Evolutionary conservation across 2,888 invertebrate genomes (phyloP).

Genomic region (Habroteleia sp.): DNA sequence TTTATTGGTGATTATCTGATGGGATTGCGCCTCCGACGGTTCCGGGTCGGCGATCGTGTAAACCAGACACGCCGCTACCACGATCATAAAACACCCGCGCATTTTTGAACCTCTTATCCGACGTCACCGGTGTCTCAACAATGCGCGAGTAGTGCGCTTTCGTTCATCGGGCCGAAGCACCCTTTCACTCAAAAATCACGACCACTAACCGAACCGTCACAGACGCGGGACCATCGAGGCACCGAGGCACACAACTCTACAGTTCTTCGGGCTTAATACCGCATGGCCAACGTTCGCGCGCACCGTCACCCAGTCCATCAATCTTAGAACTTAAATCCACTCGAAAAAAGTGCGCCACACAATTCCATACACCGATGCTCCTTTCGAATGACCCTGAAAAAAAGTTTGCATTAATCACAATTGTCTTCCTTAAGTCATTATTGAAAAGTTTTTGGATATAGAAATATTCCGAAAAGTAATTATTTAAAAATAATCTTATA

Average conservation of each 20-base stretch:
- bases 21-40: slow-evolving; percentile 72
- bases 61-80: slow-evolving; percentile 58
- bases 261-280: slow-evolving; percentile 56
- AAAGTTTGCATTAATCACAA: no score
- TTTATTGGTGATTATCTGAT: slow-evolving; percentile 68
- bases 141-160: slow-evolving; percentile 39
- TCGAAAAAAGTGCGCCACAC: slow-evolving; percentile 2
- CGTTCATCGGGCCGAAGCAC: slow-evolving; percentile 49
- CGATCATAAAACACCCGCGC: slow-evolving; percentile 56
- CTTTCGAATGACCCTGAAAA: background rate
- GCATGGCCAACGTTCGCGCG: slow-evolving; percentile 66
- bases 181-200: slow-evolving; percentile 58
- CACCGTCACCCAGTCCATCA: slow-evolving; percentile 61
- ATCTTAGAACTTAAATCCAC: slow-evolving; percentile 37
- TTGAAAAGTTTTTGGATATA: no score
- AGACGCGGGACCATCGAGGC: slow-evolving; percentile 31
- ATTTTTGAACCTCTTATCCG: slow-evolving; percentile 51
- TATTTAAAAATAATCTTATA: no score
- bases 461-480: no score
- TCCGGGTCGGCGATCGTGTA: slow-evolving; percentile 74
- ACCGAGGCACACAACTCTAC: slow-evolving; percentile 45
- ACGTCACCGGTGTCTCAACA: slow-evolving; percentile 43
- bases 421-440: no score
- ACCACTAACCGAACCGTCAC: slow-evolving; percentile 29
- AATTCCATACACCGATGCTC: slow-evolving; percentile 11